These are phyloP conservation scores for Argyresthia albistria DNA, from an alignment of 2,888 invertebrate genomes.

Conservation along the genomic window DNA sequence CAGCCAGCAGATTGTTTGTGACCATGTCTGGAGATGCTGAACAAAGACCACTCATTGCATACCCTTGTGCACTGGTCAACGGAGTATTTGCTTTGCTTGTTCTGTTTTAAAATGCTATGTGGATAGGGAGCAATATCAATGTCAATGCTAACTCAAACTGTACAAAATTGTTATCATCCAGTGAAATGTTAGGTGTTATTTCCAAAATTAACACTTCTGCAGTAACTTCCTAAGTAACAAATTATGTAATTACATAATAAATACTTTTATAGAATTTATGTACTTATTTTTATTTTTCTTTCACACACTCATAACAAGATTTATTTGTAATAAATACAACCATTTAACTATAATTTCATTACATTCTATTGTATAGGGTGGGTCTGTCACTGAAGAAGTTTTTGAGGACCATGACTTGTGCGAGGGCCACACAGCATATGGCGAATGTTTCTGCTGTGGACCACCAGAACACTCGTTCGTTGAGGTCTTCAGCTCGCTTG, in stretches of 20 bases:
- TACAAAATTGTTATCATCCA: too few species aligned
- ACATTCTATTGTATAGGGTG: constrained; percentile 55
- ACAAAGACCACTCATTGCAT: constrained; percentile 89
- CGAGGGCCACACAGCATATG: constrained; percentile 87
- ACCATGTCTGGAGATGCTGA: constrained; percentile 90
- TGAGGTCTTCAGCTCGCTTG: constrained; percentile 96
- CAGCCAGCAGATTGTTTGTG: constrained; percentile 93
- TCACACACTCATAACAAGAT: constrained; percentile 22
- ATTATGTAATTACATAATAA: constrained; percentile 3
- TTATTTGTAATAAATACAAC: constrained; percentile 34
- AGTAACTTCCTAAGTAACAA: background rate
- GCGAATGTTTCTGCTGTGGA: constrained; percentile 90
- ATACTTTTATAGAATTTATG: constrained; percentile 6
- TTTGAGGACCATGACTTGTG: constrained; percentile 91
- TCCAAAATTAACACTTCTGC: background rate
- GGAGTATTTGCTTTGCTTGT: constrained; percentile 94
- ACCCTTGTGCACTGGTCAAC: constrained; percentile 93
- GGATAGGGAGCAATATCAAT: too few species aligned
- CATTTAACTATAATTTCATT: constrained; percentile 28
- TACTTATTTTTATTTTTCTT: constrained; percentile 2
- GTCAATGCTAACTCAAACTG: too few species aligned
- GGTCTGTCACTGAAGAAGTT: constrained; percentile 85
- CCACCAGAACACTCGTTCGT: constrained; percentile 95
- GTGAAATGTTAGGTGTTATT: too few species aligned
- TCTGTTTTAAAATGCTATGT: constrained; percentile 77